Evolutionary conservation across 2,888 invertebrate genomes (phyloP).

Genomic region (Incurvaria masculella): DNA sequence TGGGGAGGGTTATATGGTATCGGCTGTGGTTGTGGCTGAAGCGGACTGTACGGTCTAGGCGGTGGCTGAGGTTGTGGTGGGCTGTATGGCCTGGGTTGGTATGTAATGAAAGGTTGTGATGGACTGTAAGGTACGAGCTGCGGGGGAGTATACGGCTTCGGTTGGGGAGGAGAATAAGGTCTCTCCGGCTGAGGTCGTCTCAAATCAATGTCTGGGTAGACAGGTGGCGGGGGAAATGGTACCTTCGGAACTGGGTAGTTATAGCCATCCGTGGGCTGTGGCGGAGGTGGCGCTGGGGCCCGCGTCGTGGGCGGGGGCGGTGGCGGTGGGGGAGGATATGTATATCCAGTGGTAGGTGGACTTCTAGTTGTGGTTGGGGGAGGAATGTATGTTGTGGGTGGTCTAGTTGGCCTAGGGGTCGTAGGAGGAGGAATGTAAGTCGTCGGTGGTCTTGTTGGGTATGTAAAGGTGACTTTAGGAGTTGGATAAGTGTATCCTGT

Average conservation of each 20-base stretch:
- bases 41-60: slow-evolving; percentile 2
- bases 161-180: no score
- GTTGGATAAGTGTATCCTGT: slow-evolving; percentile 29
- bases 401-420: background rate
- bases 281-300: slow-evolving; percentile 13
- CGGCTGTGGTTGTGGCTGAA: slow-evolving; percentile 5
- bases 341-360: slow-evolving; percentile 21
- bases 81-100: no score
- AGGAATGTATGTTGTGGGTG: slow-evolving; percentile 15
- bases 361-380: slow-evolving; percentile 19
- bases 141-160: no score
- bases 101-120: slow-evolving; percentile 3
- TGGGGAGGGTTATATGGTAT: no score
- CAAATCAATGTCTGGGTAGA: slow-evolving; percentile 1
- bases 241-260: slow-evolving; percentile 25
- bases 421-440: slow-evolving; percentile 8
- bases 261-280: slow-evolving; percentile 27
- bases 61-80: no score
- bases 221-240: slow-evolving; percentile 23
- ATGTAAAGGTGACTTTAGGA: slow-evolving; percentile 27
- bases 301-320: slow-evolving; percentile 16
- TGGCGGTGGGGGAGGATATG: slow-evolving; percentile 22
- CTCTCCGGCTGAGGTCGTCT: no score
- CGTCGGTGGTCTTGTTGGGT: slow-evolving; percentile 15
- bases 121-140: slow-evolving; percentile 1